Evolutionary conservation across 2,888 invertebrate species (phyloP).

Genomic region (Pantelozetes paolii): DNA sequence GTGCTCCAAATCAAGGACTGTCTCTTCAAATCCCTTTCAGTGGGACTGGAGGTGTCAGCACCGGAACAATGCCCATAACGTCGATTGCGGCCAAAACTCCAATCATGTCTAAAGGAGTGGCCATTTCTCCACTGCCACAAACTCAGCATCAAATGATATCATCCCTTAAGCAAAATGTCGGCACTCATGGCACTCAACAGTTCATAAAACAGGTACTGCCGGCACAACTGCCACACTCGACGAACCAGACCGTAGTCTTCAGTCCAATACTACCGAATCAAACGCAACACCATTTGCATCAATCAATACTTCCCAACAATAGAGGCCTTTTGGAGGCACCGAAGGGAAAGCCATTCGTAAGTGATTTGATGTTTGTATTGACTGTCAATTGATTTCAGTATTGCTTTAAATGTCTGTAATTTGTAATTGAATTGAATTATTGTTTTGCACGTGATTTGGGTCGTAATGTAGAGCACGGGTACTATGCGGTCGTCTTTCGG

Average conservation of each 20-base stretch:
- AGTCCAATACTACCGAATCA: constrained; percentile 56
- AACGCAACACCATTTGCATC: constrained; percentile 61
- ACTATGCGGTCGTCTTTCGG: background rate
- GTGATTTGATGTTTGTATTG: too few relatives aligned
- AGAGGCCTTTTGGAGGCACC: constrained; percentile 47
- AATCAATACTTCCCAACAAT: constrained; percentile 58
- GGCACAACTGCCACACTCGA: constrained; percentile 43
- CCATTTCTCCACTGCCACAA: background rate
- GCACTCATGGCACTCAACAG: background rate
- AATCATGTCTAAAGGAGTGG: constrained; percentile 29
- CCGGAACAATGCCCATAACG: constrained; percentile 12
- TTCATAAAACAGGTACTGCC: constrained; percentile 18
- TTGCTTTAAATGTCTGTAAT: background rate
- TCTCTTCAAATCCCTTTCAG: constrained; percentile 21
- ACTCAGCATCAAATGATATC: constrained; percentile 26
- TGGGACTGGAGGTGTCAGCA: background rate
- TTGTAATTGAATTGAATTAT: background rate
- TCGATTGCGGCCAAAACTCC: constrained; percentile 19
- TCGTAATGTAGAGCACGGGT: constrained; percentile 24
- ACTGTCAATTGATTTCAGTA: background rate
- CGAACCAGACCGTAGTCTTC: constrained; percentile 53
- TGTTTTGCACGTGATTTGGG: constrained; percentile 19
- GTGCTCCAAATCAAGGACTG: background rate
- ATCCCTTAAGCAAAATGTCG: background rate
- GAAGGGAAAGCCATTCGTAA: constrained; percentile 48